Percentiles rank a stretch among this genome's conserved stretches.
These are phyloP conservation scores for Adelosebastes latens DNA, from an alignment of 2,797 vertebrate genomes.

Conservation along the genomic window DNA sequence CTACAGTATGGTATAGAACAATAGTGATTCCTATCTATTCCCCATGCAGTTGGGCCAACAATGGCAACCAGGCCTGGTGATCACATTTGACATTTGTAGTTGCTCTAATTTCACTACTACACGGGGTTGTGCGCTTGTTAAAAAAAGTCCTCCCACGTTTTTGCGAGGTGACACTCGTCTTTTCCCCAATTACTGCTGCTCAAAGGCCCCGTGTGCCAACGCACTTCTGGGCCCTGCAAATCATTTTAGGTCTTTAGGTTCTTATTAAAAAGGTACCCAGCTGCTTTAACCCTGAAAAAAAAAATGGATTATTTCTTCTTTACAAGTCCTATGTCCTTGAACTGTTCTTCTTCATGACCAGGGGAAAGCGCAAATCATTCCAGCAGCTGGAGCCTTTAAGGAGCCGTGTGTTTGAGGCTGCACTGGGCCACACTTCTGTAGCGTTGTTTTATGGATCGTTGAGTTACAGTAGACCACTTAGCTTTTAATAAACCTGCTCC, in stretches of 20 bases:
- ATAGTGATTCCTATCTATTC: conserved; percentile 43
- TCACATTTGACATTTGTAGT: conserved; percentile 55
- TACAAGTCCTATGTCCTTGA: conserved; percentile 76
- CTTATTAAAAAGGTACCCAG: conserved; percentile 82
- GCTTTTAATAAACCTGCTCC: conserved; percentile 67
- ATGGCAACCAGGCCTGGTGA: conserved; percentile 46
- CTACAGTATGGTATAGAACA: conserved; percentile 47
- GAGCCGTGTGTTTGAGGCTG: conserved; percentile 65
- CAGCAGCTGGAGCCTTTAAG: conserved; percentile 74
- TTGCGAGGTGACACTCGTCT: conserved; percentile 79
- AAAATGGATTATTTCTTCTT: conserved; percentile 69
- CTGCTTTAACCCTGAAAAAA: conserved; percentile 71
- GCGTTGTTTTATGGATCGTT: conserved; percentile 75
- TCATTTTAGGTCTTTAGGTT: conserved; percentile 78
- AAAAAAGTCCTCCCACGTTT: conserved; percentile 68
- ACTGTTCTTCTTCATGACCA: conserved; percentile 74
- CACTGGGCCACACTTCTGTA: conserved; percentile 64
- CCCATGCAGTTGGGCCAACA: conserved; percentile 36
- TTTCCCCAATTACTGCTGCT: conserved; percentile 82
- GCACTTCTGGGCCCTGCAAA: conserved; percentile 72
- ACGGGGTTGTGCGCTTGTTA: conserved; percentile 69
- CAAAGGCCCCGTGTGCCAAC: conserved; percentile 61
- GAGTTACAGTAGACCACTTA: conserved; percentile 71
- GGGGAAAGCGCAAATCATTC: conserved; percentile 75
- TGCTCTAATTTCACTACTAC: conserved; percentile 76